phyloP scores from a whole-genome alignment of 2,797 vertebrate genomes.

The Lepilemur ruficaudatus region DNA sequence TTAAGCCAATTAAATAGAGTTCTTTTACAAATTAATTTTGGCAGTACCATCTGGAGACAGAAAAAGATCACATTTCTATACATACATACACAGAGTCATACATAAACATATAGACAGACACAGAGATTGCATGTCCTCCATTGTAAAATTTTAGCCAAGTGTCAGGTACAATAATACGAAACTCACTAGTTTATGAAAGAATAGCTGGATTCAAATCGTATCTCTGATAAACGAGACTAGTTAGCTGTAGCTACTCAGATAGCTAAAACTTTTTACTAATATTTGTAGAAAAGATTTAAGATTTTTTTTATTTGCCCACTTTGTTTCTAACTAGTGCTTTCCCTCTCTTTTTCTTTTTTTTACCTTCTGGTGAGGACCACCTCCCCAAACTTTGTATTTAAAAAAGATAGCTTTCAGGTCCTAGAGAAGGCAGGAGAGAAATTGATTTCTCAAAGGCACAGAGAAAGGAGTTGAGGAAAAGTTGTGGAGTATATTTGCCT shows the following conservation, averaged over 20 bases:
- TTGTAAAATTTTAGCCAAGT: no score
- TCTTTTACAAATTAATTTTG: no score
- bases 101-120: no score
- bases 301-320: background rate
- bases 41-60: no score
- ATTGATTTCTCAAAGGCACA: background rate
- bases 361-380: background rate
- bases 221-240: background rate
- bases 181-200: no score
- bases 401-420: background rate
- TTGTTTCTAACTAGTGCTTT: background rate
- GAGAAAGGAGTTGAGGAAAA: background rate
- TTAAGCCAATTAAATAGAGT: no score
- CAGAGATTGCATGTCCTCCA: no score
- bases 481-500: background rate
- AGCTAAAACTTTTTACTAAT: background rate
- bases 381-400: background rate
- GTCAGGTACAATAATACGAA: no score
- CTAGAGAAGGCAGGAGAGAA: background rate
- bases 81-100: no score
- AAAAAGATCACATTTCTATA: no score
- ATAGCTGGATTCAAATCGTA: no score
- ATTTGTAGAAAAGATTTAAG: background rate
- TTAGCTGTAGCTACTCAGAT: background rate
- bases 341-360: background rate